A percentile compares a stretch with the other conserved stretches of the same genome.
These are phyloP conservation scores for Muraenolepis orangiensis DNA, from an alignment of 2,797 vertebrate genomes.

Conservation along the genomic window DNA sequence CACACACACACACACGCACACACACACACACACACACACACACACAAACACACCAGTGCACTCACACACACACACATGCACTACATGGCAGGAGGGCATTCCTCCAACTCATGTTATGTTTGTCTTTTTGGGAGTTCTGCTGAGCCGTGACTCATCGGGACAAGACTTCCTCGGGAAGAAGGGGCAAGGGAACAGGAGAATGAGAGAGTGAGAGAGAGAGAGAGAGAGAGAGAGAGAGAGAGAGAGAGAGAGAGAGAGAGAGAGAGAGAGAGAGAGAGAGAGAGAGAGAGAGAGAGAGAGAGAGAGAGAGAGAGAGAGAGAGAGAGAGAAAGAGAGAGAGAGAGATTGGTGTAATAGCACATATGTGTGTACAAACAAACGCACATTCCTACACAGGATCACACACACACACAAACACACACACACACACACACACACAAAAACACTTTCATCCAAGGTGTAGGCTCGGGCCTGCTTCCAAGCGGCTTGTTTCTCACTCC, in stretches of 20 bases:
- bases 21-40: slow-evolving; percentile 11
- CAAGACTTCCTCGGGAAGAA: slow-evolving; percentile 37
- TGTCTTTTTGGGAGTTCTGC: slow-evolving; percentile 46
- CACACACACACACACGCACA: slow-evolving; percentile 13
- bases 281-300: slow-evolving; percentile 8
- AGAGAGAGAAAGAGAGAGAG: slow-evolving; percentile 2
- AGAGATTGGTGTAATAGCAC: too few relatives aligned
- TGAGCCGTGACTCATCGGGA: slow-evolving; percentile 52
- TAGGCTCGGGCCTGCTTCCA: too few relatives aligned
- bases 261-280: slow-evolving; percentile 1
- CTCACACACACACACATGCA: slow-evolving; percentile 4
- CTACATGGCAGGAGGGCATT: slow-evolving; percentile 51
- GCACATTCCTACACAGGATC: too few relatives aligned
- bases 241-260: slow-evolving; percentile 1
- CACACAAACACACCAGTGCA: slow-evolving; percentile 3
- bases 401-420: too few relatives aligned
- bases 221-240: slow-evolving; percentile 1
- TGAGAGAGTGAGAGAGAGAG: not conserved
- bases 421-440: too few relatives aligned
- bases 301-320: not conserved
- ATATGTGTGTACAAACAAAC: too few relatives aligned
- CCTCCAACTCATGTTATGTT: slow-evolving; percentile 53
- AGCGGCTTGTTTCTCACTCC: too few relatives aligned
- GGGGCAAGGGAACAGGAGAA: slow-evolving; percentile 22
- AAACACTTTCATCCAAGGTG: too few relatives aligned